Conservation (phyloP, 2,888 invertebrate species). For the Ypsolopha sequella region DNA sequence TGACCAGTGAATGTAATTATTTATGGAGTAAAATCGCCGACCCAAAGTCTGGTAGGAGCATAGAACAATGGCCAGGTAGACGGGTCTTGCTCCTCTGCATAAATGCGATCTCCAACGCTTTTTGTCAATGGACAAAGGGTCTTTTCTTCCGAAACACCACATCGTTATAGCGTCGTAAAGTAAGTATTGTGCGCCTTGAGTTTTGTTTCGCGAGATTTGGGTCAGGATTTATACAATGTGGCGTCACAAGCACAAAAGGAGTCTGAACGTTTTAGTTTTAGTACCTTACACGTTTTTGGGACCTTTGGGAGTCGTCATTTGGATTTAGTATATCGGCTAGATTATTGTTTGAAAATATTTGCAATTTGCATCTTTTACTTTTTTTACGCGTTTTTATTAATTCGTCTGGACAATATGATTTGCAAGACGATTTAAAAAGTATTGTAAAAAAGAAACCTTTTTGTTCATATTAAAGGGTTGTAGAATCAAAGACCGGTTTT, state of each 20-base stretch:
- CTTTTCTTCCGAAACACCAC: constrained; percentile 68
- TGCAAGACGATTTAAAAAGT: background rate
- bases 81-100: constrained; percentile 48
- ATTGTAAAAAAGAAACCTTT: too few relatives aligned
- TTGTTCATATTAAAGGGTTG: background rate
- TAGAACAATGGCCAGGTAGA: constrained; percentile 65
- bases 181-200: constrained; percentile 51
- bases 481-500: background rate
- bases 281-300: constrained; percentile 12
- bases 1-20: constrained; percentile 65
- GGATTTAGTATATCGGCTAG: background rate
- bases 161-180: constrained; percentile 67
- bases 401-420: background rate
- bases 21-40: constrained; percentile 57
- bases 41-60: constrained; percentile 56
- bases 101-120: constrained; percentile 60
- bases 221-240: constrained; percentile 65
- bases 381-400: background rate
- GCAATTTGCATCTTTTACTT: background rate
- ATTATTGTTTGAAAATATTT: background rate
- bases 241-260: constrained; percentile 52
- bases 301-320: constrained; percentile 14
- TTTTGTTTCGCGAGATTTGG: constrained; percentile 66
- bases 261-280: constrained; percentile 38
- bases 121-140: constrained; percentile 66